Evolutionary conservation across 2,888 invertebrate genomes (phyloP).

Genomic region (Chironomus tentans): DNA sequence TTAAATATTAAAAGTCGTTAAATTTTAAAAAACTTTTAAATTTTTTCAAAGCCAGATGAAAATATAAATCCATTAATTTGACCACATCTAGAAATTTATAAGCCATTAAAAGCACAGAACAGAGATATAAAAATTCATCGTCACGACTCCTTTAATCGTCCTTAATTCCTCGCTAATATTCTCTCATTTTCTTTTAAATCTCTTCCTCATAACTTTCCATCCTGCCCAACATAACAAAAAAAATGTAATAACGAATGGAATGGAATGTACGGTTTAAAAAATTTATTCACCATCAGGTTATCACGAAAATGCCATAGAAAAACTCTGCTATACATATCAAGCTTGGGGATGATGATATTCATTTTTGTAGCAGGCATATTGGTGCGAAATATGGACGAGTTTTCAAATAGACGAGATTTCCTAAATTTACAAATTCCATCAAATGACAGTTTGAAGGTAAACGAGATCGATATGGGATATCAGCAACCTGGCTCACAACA

Average conservation of each 20-base stretch:
- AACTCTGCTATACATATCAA: slow-evolving; percentile 7
- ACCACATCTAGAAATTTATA: too few relatives aligned
- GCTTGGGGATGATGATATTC: slow-evolving; percentile 19
- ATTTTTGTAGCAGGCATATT: slow-evolving; percentile 40
- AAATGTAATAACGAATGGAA: not conserved
- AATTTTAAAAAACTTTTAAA: too few relatives aligned
- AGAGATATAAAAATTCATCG: too few relatives aligned
- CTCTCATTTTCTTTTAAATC: not conserved
- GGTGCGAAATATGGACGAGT: slow-evolving; percentile 15
- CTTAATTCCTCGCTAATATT: not conserved
- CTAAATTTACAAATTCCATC: not conserved
- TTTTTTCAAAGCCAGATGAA: too few relatives aligned
- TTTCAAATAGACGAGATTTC: not conserved
- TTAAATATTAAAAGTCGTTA: too few relatives aligned
- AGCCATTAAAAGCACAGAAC: not conserved
- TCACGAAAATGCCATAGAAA: slow-evolving; percentile 20
- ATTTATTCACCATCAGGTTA: not conserved
- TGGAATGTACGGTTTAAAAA: not conserved
- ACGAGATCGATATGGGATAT: slow-evolving; percentile 20
- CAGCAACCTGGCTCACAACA: not conserved
- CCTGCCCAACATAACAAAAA: not conserved
- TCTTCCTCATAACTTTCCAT: not conserved
- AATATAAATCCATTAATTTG: too few relatives aligned
- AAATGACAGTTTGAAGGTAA: not conserved
- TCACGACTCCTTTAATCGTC: not conserved